Base-by-base conservation (phyloP, 1,140 invertebrate genomes). In the Plectus sambesii region DNA sequence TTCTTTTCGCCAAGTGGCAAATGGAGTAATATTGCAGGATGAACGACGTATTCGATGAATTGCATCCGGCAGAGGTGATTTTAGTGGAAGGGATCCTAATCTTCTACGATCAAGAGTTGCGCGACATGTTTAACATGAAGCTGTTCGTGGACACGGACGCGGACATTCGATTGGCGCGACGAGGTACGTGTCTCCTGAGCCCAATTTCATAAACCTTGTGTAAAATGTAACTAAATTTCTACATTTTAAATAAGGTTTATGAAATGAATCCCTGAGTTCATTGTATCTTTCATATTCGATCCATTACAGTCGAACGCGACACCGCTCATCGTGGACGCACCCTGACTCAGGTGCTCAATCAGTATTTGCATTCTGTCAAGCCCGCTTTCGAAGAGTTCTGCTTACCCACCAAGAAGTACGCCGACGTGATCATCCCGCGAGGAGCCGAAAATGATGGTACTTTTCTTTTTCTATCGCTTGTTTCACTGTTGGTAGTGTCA, bases 381-480 rank as follows among this genome's bases (percentile, higher is more conserved):
- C 92, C 92, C 30, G 90, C 92, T 1, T 98, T 98, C 75, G 93
- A 98, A 72, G 92, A 98, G 71, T 99, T 98, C 74, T 98, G 92
- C 71, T 78, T 90, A 58, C 93, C 93, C 36, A 98, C 93, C 0
- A 99, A 99, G 74, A 98, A 98, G 72, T 97, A 94, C 77, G 93
- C 92, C 42, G 93, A 98, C 76, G 87, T 99, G 25, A 97, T 98
- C 56, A n/a, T n/a, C n/a, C n/a, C n/a, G n/a, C 52, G 63, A 20
- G 63, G 63, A 41, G 62, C 50, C 5, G 63, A 64, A 36, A 61
- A 61, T 49, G 35, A 48, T 8, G n/a, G n/a, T n/a, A n/a, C n/a
- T n/a, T n/a, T n/a, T n/a, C n/a, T n/a, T n/a, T n/a, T n/a, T n/a
- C n/a, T n/a, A n/a, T n/a, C n/a, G n/a, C n/a, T n/a, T n/a, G n/a